phyloP scores from a whole-genome alignment of 2,888 invertebrate species.

The Caenorhabditis virilis region DNA sequence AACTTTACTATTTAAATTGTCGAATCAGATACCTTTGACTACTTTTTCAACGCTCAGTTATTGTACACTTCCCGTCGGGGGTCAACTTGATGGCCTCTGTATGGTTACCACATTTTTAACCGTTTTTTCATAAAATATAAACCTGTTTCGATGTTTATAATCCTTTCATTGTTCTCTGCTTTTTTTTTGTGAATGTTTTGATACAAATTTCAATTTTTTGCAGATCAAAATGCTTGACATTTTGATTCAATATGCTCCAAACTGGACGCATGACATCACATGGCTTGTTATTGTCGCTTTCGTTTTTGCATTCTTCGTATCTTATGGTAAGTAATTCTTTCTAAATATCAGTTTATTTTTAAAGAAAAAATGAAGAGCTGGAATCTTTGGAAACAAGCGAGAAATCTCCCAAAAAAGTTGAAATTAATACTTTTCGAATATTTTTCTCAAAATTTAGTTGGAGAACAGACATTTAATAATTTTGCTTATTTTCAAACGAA shows the following conservation, averaged over 20 bases:
- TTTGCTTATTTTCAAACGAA: too few relatives aligned
- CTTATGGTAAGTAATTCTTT: constrained; percentile 31
- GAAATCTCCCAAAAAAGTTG: too few relatives aligned
- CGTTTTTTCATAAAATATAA: neutral
- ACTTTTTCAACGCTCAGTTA: too few relatives aligned
- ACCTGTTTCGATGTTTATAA: neutral
- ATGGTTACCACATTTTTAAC: constrained; percentile 5
- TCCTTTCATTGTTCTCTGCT: neutral
- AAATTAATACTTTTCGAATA: too few relatives aligned
- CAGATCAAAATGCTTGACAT: constrained; percentile 35
- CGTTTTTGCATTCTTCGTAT: constrained; percentile 52
- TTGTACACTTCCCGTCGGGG: constrained; percentile 19
- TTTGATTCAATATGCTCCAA: constrained; percentile 40
- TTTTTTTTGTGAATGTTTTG: too few relatives aligned
- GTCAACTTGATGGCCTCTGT: constrained; percentile 30
- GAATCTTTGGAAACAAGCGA: neutral
- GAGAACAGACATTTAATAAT: neutral
- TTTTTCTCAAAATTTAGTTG: too few relatives aligned
- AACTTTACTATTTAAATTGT: too few relatives aligned
- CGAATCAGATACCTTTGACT: too few relatives aligned
- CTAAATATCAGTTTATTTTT: neutral
- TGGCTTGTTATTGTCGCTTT: constrained; percentile 54
- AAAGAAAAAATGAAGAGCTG: neutral
- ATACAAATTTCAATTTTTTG: neutral
- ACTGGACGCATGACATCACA: constrained; percentile 43